Conservation (phyloP, 2,888 invertebrate species). For the Meiosimyza platycephala region DNA sequence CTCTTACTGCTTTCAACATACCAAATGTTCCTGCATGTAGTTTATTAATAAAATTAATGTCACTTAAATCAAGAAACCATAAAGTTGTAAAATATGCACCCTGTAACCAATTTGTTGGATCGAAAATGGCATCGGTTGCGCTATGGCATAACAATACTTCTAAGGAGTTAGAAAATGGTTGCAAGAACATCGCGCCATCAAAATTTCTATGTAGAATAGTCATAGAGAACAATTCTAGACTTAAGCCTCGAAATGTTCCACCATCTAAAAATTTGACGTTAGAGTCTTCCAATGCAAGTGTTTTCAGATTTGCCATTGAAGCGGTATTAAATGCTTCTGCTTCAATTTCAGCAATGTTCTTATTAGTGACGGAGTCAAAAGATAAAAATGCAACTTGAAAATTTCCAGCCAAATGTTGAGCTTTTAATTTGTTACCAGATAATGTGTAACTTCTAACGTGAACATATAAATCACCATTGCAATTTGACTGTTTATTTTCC, state of each 20-base stretch:
- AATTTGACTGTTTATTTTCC: conserved; percentile 19
- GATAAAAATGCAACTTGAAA: conserved; percentile 42
- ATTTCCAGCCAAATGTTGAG: conserved; percentile 40
- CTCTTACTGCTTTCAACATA: conserved; percentile 42
- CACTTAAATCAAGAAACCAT: conserved; percentile 45
- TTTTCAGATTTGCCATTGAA: conserved; percentile 36
- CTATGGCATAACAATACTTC: conserved; percentile 34
- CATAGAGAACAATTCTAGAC: conserved; percentile 47
- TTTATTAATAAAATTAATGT: conserved; percentile 47
- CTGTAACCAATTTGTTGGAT: conserved; percentile 48
- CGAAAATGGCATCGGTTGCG: conserved; percentile 18
- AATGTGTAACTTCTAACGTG: conserved; percentile 44
- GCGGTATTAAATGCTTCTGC: conserved; percentile 46
- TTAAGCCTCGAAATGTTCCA: conserved; percentile 46
- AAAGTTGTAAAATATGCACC: conserved; percentile 40
- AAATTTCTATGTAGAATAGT: conserved; percentile 42
- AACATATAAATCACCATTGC: conserved; percentile 34
- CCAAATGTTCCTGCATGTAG: conserved; percentile 44
- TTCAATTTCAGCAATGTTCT: conserved; percentile 43
- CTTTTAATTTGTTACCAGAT: conserved; percentile 34
- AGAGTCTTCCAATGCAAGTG: conserved; percentile 43
- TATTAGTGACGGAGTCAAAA: conserved; percentile 35
- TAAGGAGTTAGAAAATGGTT: conserved; percentile 45
- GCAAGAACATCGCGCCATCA: conserved; percentile 45
- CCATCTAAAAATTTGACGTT: conserved; percentile 36